These are phyloP conservation scores for Globia sparganii DNA, from an alignment of 2,888 invertebrate species.

Conservation along the genomic window DNA sequence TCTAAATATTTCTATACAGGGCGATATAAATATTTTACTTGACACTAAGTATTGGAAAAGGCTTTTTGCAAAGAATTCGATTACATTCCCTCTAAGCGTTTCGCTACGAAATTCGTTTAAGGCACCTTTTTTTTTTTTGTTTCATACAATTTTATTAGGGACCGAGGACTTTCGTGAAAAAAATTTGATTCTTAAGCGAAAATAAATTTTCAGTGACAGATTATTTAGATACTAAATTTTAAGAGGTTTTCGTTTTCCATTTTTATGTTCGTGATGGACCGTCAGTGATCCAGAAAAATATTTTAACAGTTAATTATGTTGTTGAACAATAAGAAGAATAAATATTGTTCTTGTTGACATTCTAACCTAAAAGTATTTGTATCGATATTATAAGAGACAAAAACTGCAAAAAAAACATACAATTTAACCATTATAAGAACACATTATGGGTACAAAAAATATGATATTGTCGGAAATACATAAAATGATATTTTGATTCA, in stretches of 20 bases:
- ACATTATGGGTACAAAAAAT: constrained; percentile 18
- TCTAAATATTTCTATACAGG: constrained; percentile 38
- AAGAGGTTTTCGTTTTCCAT: constrained; percentile 17
- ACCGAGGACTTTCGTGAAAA: constrained; percentile 57
- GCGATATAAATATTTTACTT: constrained; percentile 78
- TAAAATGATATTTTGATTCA: constrained; percentile 44
- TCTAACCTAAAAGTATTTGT: neutral
- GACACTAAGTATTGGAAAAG: constrained; percentile 74
- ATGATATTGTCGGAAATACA: constrained; percentile 43
- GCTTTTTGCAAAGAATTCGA: constrained; percentile 75
- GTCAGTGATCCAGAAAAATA: neutral
- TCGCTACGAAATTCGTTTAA: constrained; percentile 69
- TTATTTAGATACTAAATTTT: constrained; percentile 50
- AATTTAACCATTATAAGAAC: neutral
- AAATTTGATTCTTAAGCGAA: constrained; percentile 49
- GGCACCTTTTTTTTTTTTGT: constrained; percentile 67
- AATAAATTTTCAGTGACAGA: constrained; percentile 48
- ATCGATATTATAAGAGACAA: too few species aligned
- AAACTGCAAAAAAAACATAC: neutral
- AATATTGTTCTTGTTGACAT: neutral
- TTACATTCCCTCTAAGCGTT: constrained; percentile 72
- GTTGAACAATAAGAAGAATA: neutral
- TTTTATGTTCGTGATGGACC: constrained; percentile 12
- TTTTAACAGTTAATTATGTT: neutral
- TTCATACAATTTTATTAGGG: constrained; percentile 70